Conservation (phyloP, 92 coral and sea anemone genomes). For the Hydrozoanthus gracilis region DNA sequence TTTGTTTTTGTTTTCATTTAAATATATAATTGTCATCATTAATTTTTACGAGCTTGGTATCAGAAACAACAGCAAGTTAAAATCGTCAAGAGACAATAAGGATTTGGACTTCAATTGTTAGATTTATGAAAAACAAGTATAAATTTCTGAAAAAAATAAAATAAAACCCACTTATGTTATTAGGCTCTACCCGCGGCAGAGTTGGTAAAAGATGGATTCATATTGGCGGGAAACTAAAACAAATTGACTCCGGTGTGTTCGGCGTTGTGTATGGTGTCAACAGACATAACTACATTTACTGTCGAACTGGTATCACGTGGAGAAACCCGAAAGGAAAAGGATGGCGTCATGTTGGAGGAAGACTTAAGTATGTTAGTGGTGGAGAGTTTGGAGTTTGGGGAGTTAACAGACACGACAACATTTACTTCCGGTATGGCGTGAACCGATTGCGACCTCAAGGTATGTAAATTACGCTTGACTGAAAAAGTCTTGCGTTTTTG, state of each 20-base stretch:
- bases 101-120: no score
- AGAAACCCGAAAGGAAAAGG: conserved; percentile 11
- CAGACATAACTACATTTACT: conserved; percentile 9
- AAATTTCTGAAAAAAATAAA: background rate
- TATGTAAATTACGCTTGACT: background rate
- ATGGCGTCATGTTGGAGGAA: conserved; percentile 14
- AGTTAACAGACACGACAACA: conserved; percentile 9
- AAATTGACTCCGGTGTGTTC: conserved; percentile 60
- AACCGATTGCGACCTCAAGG: conserved; percentile 13
- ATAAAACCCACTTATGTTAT: no score
- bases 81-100: no score
- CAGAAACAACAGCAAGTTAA: no score
- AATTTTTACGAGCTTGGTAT: no score
- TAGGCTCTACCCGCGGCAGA: conserved; percentile 41
- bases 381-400: conserved; percentile 44
- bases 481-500: background rate
- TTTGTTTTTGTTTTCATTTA: no score
- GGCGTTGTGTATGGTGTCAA: conserved; percentile 51
- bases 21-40: no score
- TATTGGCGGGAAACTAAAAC: conserved; percentile 37
- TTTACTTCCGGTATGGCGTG: conserved; percentile 37
- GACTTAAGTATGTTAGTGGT: conserved; percentile 12
- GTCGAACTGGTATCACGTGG: conserved; percentile 61
- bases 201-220: conserved; percentile 13
- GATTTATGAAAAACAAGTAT: background rate